Percentiles rank a stretch among this genome's conserved stretches.
These are phyloP conservation scores for Ictalurus punctatus DNA, from an alignment of 2,113 vertebrate species.

Conservation along the genomic window DNA sequence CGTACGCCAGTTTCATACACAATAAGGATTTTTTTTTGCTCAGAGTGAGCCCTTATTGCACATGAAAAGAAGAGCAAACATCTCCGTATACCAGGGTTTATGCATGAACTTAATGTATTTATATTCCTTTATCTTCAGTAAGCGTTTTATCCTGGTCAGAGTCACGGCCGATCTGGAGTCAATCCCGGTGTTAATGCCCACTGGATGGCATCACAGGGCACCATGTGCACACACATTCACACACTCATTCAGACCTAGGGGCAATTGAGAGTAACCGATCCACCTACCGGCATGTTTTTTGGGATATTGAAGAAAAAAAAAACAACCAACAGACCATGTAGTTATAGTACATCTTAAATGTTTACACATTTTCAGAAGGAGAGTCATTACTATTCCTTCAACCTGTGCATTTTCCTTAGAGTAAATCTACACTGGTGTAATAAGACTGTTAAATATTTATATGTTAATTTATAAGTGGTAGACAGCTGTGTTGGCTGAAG, in stretches of 20 bases:
- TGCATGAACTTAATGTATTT: neutral
- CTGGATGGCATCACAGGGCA: neutral
- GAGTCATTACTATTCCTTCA: neutral
- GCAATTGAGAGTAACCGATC: neutral
- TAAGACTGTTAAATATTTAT: conserved; percentile 18
- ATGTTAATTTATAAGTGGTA: neutral
- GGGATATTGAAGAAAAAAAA: neutral
- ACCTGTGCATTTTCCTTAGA: neutral
- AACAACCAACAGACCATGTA: neutral
- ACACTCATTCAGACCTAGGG: neutral
- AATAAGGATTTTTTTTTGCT: neutral
- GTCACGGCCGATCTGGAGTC: neutral
- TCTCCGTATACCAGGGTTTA: neutral
- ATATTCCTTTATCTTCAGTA: neutral
- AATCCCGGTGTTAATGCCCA: neutral
- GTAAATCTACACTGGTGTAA: conserved; percentile 4
- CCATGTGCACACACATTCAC: neutral
- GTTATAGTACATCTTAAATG: neutral
- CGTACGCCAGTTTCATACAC: neutral
- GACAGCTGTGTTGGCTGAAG: neutral
- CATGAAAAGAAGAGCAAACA: neutral
- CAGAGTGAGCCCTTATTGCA: neutral
- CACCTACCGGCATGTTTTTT: neutral
- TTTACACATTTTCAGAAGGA: neutral
- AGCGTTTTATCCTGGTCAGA: neutral